These are phyloP conservation scores for Mellivora capensis DNA, from an alignment of 2,113 vertebrate species.

Conservation along the genomic window DNA sequence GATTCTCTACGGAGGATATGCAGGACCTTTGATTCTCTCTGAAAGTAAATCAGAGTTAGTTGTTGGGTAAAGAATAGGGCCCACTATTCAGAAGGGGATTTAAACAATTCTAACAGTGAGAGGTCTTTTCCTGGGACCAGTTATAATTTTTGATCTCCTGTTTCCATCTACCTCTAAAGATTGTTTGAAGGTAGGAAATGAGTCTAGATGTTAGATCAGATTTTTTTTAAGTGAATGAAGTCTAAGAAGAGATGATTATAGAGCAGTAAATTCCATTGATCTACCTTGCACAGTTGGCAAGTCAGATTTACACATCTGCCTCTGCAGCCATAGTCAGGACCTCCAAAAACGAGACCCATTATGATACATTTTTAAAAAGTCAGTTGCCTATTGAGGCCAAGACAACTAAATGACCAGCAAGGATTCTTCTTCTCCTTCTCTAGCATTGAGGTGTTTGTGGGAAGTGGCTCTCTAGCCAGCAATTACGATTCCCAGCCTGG, in stretches of 20 bases:
- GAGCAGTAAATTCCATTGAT: not conserved
- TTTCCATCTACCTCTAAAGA: conserved; percentile 54
- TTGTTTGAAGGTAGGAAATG: conserved; percentile 60
- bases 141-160: conserved; percentile 60
- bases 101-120: conserved; percentile 47
- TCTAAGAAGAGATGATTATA: conserved; percentile 26
- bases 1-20: conserved; percentile 40
- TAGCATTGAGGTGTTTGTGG: not conserved
- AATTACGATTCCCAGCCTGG: not conserved
- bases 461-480: not conserved
- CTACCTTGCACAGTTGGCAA: not conserved
- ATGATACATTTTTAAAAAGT: not conserved
- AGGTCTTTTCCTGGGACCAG: conserved; percentile 43
- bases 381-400: not conserved
- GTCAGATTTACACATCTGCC: not conserved
- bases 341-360: not conserved
- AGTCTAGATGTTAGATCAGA: conserved; percentile 29
- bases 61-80: conserved; percentile 43
- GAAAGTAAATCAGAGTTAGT: conserved; percentile 54
- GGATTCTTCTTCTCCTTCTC: not conserved
- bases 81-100: conserved; percentile 21
- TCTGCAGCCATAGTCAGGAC: not conserved
- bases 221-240: conserved; percentile 15
- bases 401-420: not conserved
- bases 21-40: conserved; percentile 55